phyloP scores from a whole-genome alignment of 2,797 vertebrate genomes.

The Pantherophis alleghaniensis region DNA sequence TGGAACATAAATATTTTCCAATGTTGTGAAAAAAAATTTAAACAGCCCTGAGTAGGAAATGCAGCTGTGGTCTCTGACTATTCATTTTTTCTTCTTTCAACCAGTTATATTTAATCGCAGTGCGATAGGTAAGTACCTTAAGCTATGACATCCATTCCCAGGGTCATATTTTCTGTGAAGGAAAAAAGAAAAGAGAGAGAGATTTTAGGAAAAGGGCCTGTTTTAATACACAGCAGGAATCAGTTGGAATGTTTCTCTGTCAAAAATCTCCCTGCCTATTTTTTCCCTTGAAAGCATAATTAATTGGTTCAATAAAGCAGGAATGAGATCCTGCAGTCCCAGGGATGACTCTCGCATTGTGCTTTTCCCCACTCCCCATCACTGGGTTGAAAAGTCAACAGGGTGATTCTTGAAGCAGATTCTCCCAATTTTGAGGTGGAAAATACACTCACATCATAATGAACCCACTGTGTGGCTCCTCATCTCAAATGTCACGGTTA shows the following conservation, averaged over 20 bases:
- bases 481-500: too few relatives aligned
- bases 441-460: too few relatives aligned
- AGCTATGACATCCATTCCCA: not conserved
- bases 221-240: not conserved
- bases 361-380: too few relatives aligned
- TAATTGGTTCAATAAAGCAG: too few relatives aligned
- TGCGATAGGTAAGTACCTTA: not conserved
- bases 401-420: too few relatives aligned
- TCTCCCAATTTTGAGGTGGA: too few relatives aligned
- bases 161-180: not conserved
- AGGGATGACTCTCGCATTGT: too few relatives aligned
- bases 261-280: not conserved
- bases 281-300: too few relatives aligned
- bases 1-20: not conserved
- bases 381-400: too few relatives aligned
- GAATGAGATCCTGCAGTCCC: too few relatives aligned
- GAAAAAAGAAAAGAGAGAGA: not conserved
- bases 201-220: not conserved
- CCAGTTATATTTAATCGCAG: rapidly evolving
- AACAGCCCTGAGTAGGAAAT: not conserved
- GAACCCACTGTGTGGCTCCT: too few relatives aligned
- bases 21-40: not conserved
- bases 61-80: not conserved
- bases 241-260: not conserved
- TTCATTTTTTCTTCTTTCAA: not conserved